Conservation (phyloP, 2,113 vertebrate genomes). For the Lipotes vexillifer region DNA sequence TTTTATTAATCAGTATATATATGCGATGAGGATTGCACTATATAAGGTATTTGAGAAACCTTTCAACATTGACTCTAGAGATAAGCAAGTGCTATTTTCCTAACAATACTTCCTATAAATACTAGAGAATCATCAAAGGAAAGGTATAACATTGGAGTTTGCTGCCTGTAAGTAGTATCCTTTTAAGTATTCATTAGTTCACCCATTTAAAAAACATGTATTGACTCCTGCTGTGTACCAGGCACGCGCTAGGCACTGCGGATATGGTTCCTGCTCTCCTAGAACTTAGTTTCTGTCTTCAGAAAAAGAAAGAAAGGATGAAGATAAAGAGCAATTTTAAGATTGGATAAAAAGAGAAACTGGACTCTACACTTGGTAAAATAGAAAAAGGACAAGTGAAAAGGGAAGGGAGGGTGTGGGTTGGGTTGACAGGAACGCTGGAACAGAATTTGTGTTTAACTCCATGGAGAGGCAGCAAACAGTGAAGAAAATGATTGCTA, state of each 20-base stretch:
- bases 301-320: background rate
- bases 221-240: background rate
- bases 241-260: rapidly evolving
- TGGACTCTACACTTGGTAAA: background rate
- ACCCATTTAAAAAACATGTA: background rate
- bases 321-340: background rate
- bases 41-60: background rate
- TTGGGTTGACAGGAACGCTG: background rate
- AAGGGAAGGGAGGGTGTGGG: background rate
- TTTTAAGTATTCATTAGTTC: background rate
- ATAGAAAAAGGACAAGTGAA: background rate
- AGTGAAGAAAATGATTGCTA: background rate
- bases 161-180: background rate
- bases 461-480: background rate
- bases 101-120: background rate
- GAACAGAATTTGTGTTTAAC: background rate
- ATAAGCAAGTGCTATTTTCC: background rate
- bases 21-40: background rate
- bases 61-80: background rate
- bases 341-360: background rate
- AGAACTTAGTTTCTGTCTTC: background rate
- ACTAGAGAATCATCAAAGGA: background rate
- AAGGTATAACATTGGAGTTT: background rate
- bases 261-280: background rate
- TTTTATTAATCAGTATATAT: background rate